A percentile compares a stretch with the other conserved stretches of the same genome.
Evolutionary conservation across 2,113 vertebrate genomes (phyloP).

Genomic region (Nothoprocta perdicaria): DNA sequence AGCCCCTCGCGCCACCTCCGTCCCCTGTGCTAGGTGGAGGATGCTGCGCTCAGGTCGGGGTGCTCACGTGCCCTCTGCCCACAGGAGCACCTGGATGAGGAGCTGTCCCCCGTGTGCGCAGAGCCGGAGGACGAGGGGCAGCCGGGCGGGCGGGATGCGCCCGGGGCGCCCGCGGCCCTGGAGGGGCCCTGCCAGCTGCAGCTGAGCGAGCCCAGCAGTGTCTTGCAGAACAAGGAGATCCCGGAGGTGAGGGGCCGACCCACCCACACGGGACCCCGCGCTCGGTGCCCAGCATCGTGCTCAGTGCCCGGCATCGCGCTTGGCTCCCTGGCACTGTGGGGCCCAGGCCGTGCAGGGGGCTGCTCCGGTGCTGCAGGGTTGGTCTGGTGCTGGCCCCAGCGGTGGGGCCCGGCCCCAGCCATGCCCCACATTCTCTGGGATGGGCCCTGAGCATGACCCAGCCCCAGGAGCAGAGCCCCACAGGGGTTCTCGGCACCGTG

Average conservation of each 20-base stretch:
- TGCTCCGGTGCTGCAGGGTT: neutral
- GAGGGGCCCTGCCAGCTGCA: neutral
- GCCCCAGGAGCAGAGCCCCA: neutral
- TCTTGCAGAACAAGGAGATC: neutral
- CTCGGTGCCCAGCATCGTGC: too few species aligned
- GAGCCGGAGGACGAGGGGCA: neutral
- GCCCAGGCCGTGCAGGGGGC: too few species aligned
- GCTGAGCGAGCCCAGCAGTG: neutral
- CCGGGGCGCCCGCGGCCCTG: rapidly evolving
- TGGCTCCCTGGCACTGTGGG: rapidly evolving
- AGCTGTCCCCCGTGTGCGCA: rapidly evolving
- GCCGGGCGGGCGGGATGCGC: neutral
- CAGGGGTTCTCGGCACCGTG: neutral
- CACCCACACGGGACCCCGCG: rapidly evolving
- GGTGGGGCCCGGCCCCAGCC: neutral
- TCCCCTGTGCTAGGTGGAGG: neutral
- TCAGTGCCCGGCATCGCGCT: too few species aligned
- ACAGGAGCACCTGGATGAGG: neutral
- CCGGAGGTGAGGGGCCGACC: neutral
- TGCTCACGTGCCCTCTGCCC: neutral
- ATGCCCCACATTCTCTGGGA: neutral
- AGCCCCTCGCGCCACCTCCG: neutral
- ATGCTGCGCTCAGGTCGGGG: neutral
- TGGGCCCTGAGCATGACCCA: neutral
- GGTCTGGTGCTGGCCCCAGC: neutral